These are phyloP conservation scores for Nomada ruficornis DNA, from an alignment of 2,888 invertebrate species.

Conservation along the genomic window DNA sequence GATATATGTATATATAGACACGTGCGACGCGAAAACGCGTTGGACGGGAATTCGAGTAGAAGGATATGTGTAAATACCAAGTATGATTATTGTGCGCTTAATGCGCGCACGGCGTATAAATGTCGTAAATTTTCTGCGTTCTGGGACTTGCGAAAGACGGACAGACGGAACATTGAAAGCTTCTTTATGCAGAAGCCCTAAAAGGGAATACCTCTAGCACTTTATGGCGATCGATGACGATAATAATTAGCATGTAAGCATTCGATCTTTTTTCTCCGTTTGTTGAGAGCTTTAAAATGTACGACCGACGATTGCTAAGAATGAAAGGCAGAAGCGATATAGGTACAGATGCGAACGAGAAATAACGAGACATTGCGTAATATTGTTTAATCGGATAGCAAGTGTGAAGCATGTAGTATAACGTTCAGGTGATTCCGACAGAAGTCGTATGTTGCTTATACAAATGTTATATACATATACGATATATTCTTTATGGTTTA, in stretches of 20 bases:
- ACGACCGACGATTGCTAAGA: constrained; percentile 42
- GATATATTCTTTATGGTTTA: constrained; percentile 73
- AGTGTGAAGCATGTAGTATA: constrained; percentile 6
- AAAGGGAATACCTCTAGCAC: constrained; percentile 65
- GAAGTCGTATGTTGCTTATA: constrained; percentile 14
- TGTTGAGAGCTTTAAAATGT: constrained; percentile 23
- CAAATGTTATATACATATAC: constrained; percentile 52
- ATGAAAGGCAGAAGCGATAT: background rate
- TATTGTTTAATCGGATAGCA: constrained; percentile 63
- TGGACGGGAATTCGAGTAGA: constrained; percentile 14
- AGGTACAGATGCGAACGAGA: background rate
- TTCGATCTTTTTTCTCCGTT: constrained; percentile 47
- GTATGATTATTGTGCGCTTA: constrained; percentile 26
- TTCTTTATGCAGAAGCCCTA: constrained; percentile 25
- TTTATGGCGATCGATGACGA: constrained; percentile 77
- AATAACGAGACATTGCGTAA: constrained; percentile 47
- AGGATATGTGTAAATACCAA: constrained; percentile 52
- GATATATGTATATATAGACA: background rate
- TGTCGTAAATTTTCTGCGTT: constrained; percentile 17
- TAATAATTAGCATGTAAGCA: constrained; percentile 84
- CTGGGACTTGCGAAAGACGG: constrained; percentile 24
- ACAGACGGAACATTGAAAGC: constrained; percentile 23
- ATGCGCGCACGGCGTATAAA: background rate
- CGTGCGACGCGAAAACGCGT: background rate
- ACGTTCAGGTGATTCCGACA: constrained; percentile 29